Percentiles rank a stretch among this genome's conserved stretches.
These are phyloP conservation scores for Heliconius erato DNA, from an alignment of 2,888 invertebrate species.

Conservation along the genomic window DNA sequence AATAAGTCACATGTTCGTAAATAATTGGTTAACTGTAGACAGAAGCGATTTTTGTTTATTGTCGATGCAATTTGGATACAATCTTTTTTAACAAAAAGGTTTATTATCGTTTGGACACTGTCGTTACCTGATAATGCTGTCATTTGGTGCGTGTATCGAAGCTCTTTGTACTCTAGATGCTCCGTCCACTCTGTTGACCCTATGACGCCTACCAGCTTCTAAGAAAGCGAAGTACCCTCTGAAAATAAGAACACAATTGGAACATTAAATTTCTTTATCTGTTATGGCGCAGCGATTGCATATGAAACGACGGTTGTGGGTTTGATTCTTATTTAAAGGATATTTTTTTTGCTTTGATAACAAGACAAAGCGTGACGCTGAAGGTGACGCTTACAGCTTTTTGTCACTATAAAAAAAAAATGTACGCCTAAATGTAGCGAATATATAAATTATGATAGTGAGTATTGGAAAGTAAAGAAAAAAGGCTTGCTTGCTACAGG, in stretches of 20 bases:
- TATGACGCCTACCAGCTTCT: constrained; percentile 91
- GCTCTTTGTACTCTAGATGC: constrained; percentile 84
- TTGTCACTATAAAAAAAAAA: too few relatives aligned
- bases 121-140: constrained; percentile 88
- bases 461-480: too few relatives aligned
- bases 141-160: constrained; percentile 89
- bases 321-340: too few relatives aligned
- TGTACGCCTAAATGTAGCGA: too few relatives aligned
- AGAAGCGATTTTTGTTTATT: constrained; percentile 48
- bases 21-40: constrained; percentile 53
- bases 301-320: too few relatives aligned
- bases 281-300: too few relatives aligned
- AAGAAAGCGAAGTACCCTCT: constrained; percentile 96
- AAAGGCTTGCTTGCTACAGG: too few relatives aligned
- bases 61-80: constrained; percentile 40
- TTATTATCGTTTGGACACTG: constrained; percentile 1
- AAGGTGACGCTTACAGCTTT: too few relatives aligned
- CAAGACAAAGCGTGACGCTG: too few relatives aligned
- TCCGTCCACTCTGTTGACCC: constrained; percentile 87
- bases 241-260: constrained; percentile 50
- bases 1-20: constrained; percentile 43
- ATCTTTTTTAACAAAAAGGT: constrained; percentile 53
- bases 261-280: neutral
- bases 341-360: too few relatives aligned
- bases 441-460: too few relatives aligned